Evolutionary conservation across 2,888 invertebrate genomes (phyloP), one percentile per base, ranked within the genome.

Genomic region (Chaetogeoica ovagalla): DNA sequence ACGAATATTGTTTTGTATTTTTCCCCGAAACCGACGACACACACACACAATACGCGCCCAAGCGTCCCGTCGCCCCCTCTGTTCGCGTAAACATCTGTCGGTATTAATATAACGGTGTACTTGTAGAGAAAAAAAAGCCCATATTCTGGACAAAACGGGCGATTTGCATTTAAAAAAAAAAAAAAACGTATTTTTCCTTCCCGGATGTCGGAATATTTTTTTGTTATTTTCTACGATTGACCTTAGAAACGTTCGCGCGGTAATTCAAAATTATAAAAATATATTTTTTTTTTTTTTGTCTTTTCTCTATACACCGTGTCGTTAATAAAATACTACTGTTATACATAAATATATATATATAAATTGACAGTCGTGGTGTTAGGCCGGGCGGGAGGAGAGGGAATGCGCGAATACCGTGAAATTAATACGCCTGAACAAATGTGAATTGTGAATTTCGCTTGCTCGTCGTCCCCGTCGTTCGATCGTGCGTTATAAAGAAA

Each of bases 1-100:
- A 30, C 30, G 30, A 55, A 66, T 66, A 74, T 39, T 21, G 57
- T 75, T 65, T 17, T 13, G 23, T 48, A n/a, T 77, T 79, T 77
- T 71, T 23, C 43, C 71, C 57, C 21, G 39, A 70, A 30, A 30
- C 30, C 30, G 30, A 30, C 30, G 30, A 30, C 30, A 4, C n/a
- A n/a, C n/a, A 62, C 71, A 5, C 8, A 71, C 57, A 63, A 70
- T 65, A 37, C 21, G 21, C 7, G 17, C 37, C 68, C 11, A 17
- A 6, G 19, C 23, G 6, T 21, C 30, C 30, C 4, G 48, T 37
- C 13, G 48, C 0, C 30, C 69, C 76, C 63, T 68, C 21, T 63
- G 55, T 79, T 63, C 39, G 17, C n/a, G 60, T n/a, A 79, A 30
- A 79, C 71, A 79, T 79, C 71, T 79, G 79, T 71, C 79, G 55